These are phyloP conservation scores for Notospermus geniculatus DNA, from an alignment of 1,140 invertebrate genomes.

Conservation along the genomic window DNA sequence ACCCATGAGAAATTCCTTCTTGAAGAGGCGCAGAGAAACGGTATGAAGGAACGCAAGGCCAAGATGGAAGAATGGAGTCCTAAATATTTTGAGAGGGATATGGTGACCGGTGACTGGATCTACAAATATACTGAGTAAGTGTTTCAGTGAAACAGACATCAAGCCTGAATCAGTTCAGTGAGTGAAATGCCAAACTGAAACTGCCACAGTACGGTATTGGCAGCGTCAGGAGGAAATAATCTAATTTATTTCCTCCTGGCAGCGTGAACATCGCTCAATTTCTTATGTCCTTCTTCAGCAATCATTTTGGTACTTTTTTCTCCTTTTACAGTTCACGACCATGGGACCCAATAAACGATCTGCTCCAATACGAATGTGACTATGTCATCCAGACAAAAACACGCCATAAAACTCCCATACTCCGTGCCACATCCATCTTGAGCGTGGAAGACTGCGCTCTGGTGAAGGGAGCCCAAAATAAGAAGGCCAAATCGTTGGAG, in stretches of 20 bases:
- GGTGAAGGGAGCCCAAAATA: conserved; percentile 14
- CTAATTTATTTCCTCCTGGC: too few species aligned
- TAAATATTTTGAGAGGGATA: conserved; percentile 70
- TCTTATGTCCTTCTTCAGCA: too few species aligned
- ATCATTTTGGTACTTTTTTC: too few species aligned
- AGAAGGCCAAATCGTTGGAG: not conserved
- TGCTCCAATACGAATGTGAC: conserved; percentile 75
- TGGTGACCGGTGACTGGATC: conserved; percentile 68
- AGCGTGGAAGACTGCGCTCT: conserved; percentile 36
- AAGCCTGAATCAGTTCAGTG: too few species aligned
- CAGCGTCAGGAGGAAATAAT: too few species aligned
- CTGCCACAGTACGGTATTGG: too few species aligned
- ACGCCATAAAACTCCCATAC: conserved; percentile 68
- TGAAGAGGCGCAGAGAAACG: conserved; percentile 79
- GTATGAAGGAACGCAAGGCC: conserved; percentile 66
- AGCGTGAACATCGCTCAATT: too few species aligned
- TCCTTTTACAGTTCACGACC: conserved; percentile 61
- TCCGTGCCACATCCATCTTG: conserved; percentile 46
- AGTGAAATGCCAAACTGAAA: too few species aligned
- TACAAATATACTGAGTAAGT: conserved; percentile 67
- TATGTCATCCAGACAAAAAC: conserved; percentile 72
- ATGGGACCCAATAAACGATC: conserved; percentile 80
- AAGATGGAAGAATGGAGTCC: conserved; percentile 67
- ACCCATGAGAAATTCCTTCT: conserved; percentile 86
- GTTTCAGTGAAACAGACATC: too few species aligned